A percentile compares a stretch with the other conserved stretches of the same genome.
phyloP scores from a whole-genome alignment of 1,140 invertebrate genomes.

The Ridgeia piscesae region DNA sequence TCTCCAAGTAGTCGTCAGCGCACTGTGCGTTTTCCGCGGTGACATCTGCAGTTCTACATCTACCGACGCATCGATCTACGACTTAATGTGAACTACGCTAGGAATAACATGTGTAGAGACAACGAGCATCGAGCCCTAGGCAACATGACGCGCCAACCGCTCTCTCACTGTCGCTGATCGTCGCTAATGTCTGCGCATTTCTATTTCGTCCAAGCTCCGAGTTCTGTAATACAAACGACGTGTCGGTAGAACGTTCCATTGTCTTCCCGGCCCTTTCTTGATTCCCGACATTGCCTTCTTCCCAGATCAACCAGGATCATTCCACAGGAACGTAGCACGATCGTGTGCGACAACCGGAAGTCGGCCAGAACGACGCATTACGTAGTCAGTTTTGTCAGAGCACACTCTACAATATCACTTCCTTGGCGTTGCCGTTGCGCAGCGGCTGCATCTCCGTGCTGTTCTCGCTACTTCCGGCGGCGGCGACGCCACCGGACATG shows the following conservation, averaged over 20 bases:
- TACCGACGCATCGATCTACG: not conserved
- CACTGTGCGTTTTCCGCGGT: not conserved
- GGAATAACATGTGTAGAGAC: not conserved
- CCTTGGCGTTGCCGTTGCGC: not conserved
- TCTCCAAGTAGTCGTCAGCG: not conserved
- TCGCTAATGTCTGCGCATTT: not conserved
- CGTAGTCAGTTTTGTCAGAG: not conserved
- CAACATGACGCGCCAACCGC: not conserved
- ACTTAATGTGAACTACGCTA: not conserved
- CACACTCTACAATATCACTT: not conserved
- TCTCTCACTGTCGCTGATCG: not conserved
- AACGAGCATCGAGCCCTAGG: not conserved
- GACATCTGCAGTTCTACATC: not conserved
- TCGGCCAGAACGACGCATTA: not conserved
- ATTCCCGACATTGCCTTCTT: not conserved
- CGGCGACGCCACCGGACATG: not conserved
- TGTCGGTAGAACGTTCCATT: not conserved
- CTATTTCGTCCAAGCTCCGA: not conserved
- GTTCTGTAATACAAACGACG: not conserved
- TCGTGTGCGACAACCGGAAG: not conserved
- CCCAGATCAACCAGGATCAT: not conserved
- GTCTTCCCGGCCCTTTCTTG: not conserved
- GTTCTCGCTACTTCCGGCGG: constrained; percentile 1
- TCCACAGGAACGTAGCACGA: not conserved
- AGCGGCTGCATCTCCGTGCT: not conserved